Evolutionary conservation across 2,888 invertebrate genomes (phyloP).

Genomic region (Chrysolina oricalcia): DNA sequence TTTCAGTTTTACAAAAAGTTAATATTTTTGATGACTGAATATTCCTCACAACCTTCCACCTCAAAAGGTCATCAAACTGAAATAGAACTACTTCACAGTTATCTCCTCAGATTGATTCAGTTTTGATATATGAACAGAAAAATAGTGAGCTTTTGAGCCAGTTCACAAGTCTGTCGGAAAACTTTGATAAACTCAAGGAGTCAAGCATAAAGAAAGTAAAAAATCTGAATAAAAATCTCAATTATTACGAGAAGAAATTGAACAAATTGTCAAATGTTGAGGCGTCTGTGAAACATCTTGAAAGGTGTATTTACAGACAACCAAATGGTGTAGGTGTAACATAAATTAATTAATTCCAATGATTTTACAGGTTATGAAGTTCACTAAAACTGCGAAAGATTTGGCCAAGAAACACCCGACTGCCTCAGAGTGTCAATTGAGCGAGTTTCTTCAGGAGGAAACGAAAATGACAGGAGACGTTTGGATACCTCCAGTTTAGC

Average conservation of each 20-base stretch:
- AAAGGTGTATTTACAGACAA: neutral
- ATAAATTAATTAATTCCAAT: neutral
- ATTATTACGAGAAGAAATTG: neutral
- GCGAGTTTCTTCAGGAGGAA: constrained; percentile 71
- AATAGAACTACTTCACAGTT: too few relatives aligned
- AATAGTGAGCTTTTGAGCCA: too few relatives aligned
- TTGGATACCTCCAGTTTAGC: constrained; percentile 74
- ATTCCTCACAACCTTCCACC: neutral
- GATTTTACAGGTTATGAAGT: constrained; percentile 68
- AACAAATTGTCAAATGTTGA: too few relatives aligned
- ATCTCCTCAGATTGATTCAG: neutral
- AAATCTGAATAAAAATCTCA: too few relatives aligned
- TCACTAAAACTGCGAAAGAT: constrained; percentile 72
- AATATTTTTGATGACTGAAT: too few relatives aligned
- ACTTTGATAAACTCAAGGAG: neutral
- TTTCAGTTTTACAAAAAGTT: too few relatives aligned
- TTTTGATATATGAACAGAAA: neutral
- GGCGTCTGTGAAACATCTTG: too few relatives aligned
- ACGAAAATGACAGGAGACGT: constrained; percentile 72
- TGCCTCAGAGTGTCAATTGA: constrained; percentile 73
- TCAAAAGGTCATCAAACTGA: too few relatives aligned
- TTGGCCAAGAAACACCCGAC: constrained; percentile 71
- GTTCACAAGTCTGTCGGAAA: neutral
- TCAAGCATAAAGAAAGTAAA: constrained; percentile 1
- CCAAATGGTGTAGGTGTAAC: too few relatives aligned